phyloP scores from a whole-genome alignment of 2,797 vertebrate species.

The Sciurus vulgaris region DNA sequence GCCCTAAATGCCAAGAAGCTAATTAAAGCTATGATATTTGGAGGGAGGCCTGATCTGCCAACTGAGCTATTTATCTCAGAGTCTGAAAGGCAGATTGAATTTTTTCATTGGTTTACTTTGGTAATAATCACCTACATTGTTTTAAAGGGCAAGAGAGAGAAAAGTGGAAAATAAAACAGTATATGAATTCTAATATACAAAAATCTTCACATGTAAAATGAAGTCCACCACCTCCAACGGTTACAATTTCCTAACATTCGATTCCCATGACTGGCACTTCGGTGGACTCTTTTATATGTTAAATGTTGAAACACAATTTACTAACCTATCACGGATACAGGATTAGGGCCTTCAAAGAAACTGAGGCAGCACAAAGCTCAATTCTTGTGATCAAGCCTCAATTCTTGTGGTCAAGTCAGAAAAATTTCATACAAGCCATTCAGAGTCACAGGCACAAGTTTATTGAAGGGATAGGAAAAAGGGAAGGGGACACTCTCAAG shows the following conservation, averaged over 20 bases:
- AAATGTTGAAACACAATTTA: not conserved
- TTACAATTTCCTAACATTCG: not conserved
- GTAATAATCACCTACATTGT: not conserved
- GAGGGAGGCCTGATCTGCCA: not conserved
- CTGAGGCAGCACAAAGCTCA: no score
- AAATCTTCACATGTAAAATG: not conserved
- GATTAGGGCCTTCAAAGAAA: no score
- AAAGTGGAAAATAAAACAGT: not conserved
- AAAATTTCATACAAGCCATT: no score
- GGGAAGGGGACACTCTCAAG: no score
- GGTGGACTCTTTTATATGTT: not conserved
- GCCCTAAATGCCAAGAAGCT: not conserved
- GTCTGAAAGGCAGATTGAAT: not conserved
- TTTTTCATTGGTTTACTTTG: not conserved
- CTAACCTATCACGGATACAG: no score
- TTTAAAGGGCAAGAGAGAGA: not conserved
- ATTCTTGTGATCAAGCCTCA: no score
- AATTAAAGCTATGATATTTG: not conserved
- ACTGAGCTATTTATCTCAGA: not conserved
- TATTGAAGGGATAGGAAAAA: no score
- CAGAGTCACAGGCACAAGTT: no score
- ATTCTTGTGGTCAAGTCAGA: no score
- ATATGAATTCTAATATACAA: not conserved
- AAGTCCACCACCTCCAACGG: not conserved
- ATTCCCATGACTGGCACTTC: not conserved